Conservation (phyloP, 1,140 invertebrate species). For the Danaus melanippus region DNA sequence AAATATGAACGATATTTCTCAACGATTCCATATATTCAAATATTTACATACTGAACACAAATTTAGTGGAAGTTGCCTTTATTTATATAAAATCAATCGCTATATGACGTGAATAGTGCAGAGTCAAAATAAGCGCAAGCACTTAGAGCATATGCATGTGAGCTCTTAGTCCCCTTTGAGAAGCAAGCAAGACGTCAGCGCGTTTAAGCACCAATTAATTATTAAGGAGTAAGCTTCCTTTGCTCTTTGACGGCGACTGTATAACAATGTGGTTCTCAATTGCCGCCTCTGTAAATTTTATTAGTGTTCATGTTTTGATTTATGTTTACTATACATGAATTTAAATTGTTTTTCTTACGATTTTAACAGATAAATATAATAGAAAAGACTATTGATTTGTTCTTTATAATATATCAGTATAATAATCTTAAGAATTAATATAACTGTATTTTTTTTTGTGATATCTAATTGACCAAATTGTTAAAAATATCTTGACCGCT, state of each 20-base stretch:
- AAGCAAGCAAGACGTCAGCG: constrained; percentile 62
- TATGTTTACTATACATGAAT: constrained; percentile 1
- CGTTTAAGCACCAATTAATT: constrained; percentile 68
- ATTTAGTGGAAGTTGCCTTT: too few species aligned
- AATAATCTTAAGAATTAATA: too few species aligned
- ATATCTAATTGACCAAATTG: not conserved
- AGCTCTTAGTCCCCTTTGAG: constrained; percentile 44
- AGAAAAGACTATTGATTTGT: too few species aligned
- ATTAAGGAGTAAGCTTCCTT: constrained; percentile 58
- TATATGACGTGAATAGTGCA: constrained; percentile 12
- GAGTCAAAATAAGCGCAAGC: constrained; percentile 12
- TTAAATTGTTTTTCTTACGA: too few species aligned
- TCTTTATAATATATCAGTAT: too few species aligned
- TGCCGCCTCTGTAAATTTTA: constrained; percentile 63
- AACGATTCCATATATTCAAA: too few species aligned
- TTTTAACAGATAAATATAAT: too few species aligned
- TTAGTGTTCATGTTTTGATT: constrained; percentile 41
- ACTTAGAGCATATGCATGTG: constrained; percentile 41
- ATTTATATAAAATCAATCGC: constrained; percentile 14
- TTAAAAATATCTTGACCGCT: constrained; percentile 15
- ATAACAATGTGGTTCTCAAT: constrained; percentile 65
- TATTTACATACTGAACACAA: too few species aligned
- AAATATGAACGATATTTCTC: too few species aligned
- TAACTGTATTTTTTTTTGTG: too few species aligned
- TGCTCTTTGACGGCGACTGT: constrained; percentile 58